phyloP scores from a whole-genome alignment of 2,888 invertebrate genomes.

The Drosophila differens region DNA sequence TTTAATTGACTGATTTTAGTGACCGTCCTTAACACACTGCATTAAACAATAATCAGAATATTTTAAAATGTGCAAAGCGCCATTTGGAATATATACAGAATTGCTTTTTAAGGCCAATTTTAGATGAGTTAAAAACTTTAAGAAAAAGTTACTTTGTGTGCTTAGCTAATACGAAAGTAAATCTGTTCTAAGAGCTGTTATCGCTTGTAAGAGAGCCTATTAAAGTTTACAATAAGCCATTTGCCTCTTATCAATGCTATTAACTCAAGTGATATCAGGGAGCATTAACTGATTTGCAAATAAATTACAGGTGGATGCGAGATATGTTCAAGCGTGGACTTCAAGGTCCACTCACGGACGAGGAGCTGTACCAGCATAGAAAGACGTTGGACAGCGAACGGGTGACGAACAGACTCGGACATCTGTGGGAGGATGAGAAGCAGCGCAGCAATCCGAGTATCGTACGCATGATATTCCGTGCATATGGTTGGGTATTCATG shows the following conservation, averaged over 20 bases:
- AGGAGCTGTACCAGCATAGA: constrained; percentile 87
- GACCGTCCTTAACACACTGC: neutral
- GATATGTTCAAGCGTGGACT: constrained; percentile 86
- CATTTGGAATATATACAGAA: neutral
- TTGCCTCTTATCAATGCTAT: constrained; percentile 14
- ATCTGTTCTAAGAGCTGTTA: neutral
- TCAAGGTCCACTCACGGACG: constrained; percentile 86
- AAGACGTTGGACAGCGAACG: constrained; percentile 86
- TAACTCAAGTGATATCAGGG: neutral
- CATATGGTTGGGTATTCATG: constrained; percentile 85
- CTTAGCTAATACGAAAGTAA: neutral
- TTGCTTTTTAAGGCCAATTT: neutral
- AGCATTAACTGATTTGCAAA: neutral
- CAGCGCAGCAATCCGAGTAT: constrained; percentile 85
- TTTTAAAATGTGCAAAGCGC: neutral
- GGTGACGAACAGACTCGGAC: constrained; percentile 85
- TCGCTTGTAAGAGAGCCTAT: neutral
- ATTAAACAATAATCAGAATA: neutral
- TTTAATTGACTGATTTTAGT: neutral
- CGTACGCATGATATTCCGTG: constrained; percentile 84
- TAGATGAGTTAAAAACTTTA: neutral
- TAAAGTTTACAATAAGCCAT: constrained; percentile 4
- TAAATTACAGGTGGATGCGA: constrained; percentile 84
- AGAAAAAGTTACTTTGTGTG: neutral
- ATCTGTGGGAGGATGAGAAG: constrained; percentile 85